A percentile compares a stretch with the other conserved stretches of the same genome.
phyloP scores from a whole-genome alignment of 35 echinoderm and acorn worm genomes.

The Nesometra sesokonis region DNA sequence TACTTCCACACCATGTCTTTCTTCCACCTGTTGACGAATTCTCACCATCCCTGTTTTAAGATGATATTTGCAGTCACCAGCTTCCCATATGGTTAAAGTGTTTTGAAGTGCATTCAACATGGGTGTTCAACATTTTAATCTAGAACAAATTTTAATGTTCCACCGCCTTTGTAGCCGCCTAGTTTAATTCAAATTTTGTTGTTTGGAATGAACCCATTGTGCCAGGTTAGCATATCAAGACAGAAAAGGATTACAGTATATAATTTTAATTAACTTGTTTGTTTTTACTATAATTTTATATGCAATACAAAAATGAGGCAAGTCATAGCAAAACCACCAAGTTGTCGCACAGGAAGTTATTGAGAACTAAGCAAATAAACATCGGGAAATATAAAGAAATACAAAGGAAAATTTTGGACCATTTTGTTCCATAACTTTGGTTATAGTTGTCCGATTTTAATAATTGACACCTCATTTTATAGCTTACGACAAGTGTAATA shows the following conservation, averaged over 20 bases:
- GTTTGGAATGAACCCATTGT: slow-evolving; percentile 2
- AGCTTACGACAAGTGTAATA: too few relatives aligned
- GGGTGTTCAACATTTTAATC: slow-evolving; percentile 22
- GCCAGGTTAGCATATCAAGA: background rate
- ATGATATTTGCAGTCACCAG: slow-evolving; percentile 15
- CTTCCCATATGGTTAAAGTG: slow-evolving; percentile 10
- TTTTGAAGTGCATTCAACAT: slow-evolving; percentile 7
- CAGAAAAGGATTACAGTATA: background rate
- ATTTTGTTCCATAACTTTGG: too few relatives aligned
- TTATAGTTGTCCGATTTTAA: too few relatives aligned
- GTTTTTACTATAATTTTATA: too few relatives aligned
- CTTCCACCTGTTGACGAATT: slow-evolving; percentile 14
- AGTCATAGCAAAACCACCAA: too few relatives aligned
- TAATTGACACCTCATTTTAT: too few relatives aligned
- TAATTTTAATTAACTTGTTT: too few relatives aligned
- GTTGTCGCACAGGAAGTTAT: too few relatives aligned
- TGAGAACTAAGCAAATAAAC: too few relatives aligned
- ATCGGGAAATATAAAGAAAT: too few relatives aligned
- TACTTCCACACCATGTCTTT: slow-evolving; percentile 4
- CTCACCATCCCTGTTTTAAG: slow-evolving; percentile 9
- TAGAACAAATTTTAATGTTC: slow-evolving; percentile 31
- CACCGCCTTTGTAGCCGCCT: slow-evolving; percentile 41
- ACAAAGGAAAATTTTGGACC: too few relatives aligned
- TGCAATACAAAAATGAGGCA: too few relatives aligned
- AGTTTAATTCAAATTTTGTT: slow-evolving; percentile 40